These are phyloP conservation scores for Sipha flava DNA, from an alignment of 1,140 invertebrate genomes.

Conservation along the genomic window DNA sequence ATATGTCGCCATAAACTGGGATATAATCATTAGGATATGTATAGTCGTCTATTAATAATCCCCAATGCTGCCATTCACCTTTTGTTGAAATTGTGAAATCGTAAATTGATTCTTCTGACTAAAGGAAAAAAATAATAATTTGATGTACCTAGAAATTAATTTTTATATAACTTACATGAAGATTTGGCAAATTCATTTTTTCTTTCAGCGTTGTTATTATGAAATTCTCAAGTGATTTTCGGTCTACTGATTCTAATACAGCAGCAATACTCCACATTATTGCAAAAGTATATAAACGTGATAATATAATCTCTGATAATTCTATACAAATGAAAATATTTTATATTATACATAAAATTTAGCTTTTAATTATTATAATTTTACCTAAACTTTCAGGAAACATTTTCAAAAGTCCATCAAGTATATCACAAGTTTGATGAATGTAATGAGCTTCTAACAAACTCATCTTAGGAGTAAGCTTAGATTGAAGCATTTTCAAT, in stretches of 20 bases:
- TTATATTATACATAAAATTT: constrained; percentile 42
- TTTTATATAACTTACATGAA: not conserved
- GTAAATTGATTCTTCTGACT: constrained; percentile 38
- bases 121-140: constrained; percentile 57
- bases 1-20: constrained; percentile 80
- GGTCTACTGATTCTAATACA: constrained; percentile 73
- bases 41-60: constrained; percentile 71
- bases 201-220: constrained; percentile 52
- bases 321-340: constrained; percentile 37
- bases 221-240: constrained; percentile 73
- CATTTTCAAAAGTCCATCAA: not conserved
- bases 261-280: constrained; percentile 86
- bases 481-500: constrained; percentile 61
- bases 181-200: constrained; percentile 54
- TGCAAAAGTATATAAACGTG: constrained; percentile 72
- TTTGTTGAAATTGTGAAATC: constrained; percentile 56
- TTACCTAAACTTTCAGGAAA: not conserved
- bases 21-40: constrained; percentile 77
- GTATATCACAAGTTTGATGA: constrained; percentile 52
- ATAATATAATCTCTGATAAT: constrained; percentile 52
- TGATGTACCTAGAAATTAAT: not conserved
- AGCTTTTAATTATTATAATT: no score
- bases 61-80: constrained; percentile 87
- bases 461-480: constrained; percentile 68
- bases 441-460: constrained; percentile 79